These are phyloP conservation scores for Pseudonaja textilis DNA, from an alignment of 2,113 vertebrate species.

Conservation along the genomic window DNA sequence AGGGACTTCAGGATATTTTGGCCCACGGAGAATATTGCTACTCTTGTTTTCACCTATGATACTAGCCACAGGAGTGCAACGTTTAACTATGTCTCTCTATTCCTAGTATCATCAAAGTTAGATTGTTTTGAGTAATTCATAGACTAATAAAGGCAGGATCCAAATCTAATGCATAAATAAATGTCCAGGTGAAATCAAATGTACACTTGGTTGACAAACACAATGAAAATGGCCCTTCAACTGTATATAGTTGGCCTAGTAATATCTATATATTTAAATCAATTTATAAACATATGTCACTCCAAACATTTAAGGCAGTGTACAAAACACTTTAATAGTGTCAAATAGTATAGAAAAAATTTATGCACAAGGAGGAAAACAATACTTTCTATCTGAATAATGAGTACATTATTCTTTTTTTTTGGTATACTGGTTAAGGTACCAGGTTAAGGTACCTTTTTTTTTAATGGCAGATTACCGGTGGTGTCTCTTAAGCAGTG, in stretches of 20 bases:
- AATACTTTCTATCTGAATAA: neutral
- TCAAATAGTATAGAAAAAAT: neutral
- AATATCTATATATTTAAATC: neutral
- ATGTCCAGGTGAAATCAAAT: neutral
- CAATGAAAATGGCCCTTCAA: neutral
- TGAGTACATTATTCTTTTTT: too few relatives aligned
- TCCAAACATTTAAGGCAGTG: neutral
- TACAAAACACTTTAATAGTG: neutral
- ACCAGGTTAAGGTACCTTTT: too few relatives aligned
- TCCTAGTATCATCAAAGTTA: neutral
- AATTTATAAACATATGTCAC: neutral
- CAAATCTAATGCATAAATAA: neutral
- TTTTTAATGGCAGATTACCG: neutral
- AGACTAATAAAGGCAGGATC: neutral
- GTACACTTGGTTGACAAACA: neutral
- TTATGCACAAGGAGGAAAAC: neutral
- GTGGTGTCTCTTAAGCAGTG: neutral
- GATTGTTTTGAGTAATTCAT: neutral
- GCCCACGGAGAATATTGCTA: neutral
- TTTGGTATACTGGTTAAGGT: too few relatives aligned
- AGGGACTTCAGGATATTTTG: neutral
- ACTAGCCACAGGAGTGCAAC: neutral
- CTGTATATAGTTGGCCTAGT: neutral
- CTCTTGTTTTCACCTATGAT: neutral
- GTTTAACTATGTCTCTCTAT: neutral